A percentile compares a stretch with the other conserved stretches of the same genome.
Evolutionary conservation across 2,888 invertebrate species (phyloP).

Genomic region (Gastracanthus pulcherrimus): DNA sequence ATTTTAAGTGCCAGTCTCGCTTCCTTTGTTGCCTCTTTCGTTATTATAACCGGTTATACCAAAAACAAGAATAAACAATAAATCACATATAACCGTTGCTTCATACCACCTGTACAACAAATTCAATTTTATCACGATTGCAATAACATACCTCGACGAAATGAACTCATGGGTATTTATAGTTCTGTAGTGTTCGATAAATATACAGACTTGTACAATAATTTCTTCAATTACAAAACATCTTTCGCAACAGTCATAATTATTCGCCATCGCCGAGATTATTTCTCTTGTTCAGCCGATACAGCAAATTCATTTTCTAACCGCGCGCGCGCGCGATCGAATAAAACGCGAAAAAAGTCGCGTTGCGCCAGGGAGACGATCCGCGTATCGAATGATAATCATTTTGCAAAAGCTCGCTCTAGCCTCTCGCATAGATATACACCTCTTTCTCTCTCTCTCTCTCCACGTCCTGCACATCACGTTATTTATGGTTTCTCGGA

Average conservation of each 20-base stretch:
- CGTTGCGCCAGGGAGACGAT: neutral
- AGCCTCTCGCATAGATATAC: too few species aligned
- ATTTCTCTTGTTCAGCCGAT: neutral
- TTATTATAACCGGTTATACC: neutral
- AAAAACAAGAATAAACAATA: neutral
- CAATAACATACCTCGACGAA: too few species aligned
- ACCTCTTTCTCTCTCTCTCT: too few species aligned
- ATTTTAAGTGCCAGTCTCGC: conserved; percentile 20
- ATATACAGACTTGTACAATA: neutral
- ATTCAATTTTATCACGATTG: too few species aligned
- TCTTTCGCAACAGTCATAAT: neutral
- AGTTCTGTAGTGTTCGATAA: too few species aligned
- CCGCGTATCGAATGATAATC: conserved; percentile 30
- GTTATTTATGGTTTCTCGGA: conserved; percentile 44
- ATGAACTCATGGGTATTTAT: too few species aligned
- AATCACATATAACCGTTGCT: neutral
- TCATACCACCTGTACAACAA: too few species aligned
- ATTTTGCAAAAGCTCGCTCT: conserved; percentile 25
- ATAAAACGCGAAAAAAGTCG: neutral
- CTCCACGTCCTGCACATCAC: neutral
- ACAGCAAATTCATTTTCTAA: neutral
- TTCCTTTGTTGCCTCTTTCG: conserved; percentile 2
- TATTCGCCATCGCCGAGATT: neutral
- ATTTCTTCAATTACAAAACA: neutral
- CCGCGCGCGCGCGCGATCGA: neutral